Conservation (phyloP, 1,140 invertebrate species). For the Vollenhovia emeryi region DNA sequence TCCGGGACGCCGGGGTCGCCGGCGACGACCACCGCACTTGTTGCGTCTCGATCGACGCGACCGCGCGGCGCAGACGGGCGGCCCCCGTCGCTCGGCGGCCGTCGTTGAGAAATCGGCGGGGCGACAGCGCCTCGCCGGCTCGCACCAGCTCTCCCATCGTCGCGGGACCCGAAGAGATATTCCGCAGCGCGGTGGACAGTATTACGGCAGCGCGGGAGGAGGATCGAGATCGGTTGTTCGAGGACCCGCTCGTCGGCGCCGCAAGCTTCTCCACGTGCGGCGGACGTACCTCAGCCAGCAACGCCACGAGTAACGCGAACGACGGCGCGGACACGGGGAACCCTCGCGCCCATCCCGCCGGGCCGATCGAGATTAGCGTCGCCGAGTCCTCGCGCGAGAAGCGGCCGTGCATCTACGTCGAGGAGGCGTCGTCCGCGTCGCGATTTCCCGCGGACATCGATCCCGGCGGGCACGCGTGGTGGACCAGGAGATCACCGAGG, state of each 20-base stretch:
- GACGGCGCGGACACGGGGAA: background rate
- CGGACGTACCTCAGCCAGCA: background rate
- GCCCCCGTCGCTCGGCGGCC: background rate
- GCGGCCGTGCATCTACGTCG: background rate
- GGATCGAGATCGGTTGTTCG: background rate
- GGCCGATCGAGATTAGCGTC: conserved; percentile 1
- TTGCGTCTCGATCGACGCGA: conserved; percentile 25
- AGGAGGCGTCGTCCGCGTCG: background rate
- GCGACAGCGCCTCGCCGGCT: background rate
- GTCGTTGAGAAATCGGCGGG: background rate
- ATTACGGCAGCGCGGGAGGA: background rate
- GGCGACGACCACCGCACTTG: conserved; percentile 22
- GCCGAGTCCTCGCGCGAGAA: background rate
- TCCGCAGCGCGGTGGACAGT: background rate
- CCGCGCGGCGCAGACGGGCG: conserved; percentile 1
- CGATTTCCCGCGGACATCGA: conserved; percentile 16
- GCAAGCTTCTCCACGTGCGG: background rate
- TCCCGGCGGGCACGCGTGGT: background rate
- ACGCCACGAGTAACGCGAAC: background rate
- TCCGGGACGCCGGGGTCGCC: background rate
- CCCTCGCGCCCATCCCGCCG: background rate
- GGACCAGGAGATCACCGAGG: background rate
- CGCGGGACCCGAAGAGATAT: background rate
- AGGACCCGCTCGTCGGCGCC: background rate
- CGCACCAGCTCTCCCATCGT: background rate